Conservation (phyloP, 2,888 invertebrate species). For the Eueremaeus valkanovi region DNA sequence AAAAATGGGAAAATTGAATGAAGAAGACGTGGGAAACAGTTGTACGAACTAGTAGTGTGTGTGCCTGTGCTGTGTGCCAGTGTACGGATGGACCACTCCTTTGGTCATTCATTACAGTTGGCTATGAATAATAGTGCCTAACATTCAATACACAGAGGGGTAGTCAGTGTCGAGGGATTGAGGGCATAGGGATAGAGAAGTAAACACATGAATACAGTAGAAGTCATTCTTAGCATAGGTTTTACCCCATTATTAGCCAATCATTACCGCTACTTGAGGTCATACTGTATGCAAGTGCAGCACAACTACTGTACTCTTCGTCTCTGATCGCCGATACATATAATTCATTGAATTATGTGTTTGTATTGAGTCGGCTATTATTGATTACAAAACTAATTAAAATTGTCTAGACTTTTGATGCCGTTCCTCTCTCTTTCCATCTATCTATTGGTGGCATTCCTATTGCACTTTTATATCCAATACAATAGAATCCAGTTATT, state of each 20-base stretch:
- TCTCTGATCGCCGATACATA: background rate
- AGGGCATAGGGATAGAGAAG: background rate
- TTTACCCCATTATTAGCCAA: conserved; percentile 6
- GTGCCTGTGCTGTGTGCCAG: no score
- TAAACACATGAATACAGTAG: background rate
- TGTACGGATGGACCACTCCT: background rate
- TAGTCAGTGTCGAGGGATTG: background rate
- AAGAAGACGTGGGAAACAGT: background rate
- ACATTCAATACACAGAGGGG: no score
- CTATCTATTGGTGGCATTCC: background rate
- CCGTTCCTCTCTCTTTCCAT: no score
- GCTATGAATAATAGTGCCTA: background rate
- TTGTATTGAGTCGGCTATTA: background rate
- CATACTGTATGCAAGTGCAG: background rate
- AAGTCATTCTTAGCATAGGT: background rate
- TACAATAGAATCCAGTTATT: no score
- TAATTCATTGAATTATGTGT: background rate
- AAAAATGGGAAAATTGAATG: background rate
- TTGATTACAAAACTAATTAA: background rate
- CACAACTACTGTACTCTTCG: background rate
- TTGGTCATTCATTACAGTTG: conserved; percentile 6
- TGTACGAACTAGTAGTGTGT: background rate
- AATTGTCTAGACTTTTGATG: background rate
- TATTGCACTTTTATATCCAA: background rate
- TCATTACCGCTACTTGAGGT: conserved; percentile 16